Conservation (phyloP, 2,888 invertebrate species). For the Actias luna region DNA sequence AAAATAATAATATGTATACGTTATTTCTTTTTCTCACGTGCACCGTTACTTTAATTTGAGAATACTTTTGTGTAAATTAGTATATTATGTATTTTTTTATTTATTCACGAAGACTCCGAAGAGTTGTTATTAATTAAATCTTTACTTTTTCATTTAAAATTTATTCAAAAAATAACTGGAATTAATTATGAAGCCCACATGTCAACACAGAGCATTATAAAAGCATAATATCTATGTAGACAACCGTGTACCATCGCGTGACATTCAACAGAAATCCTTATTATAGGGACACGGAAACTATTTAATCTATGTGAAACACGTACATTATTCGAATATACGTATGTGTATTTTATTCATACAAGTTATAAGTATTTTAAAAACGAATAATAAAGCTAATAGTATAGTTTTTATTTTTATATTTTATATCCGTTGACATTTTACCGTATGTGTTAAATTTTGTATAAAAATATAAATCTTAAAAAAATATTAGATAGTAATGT, state of each 20-base stretch:
- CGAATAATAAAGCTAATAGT: too few relatives aligned
- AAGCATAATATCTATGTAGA: constrained; percentile 57
- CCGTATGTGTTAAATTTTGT: too few relatives aligned
- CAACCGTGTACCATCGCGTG: constrained; percentile 61
- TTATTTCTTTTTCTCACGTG: constrained; percentile 9
- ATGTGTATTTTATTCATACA: neutral
- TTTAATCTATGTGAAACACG: constrained; percentile 27
- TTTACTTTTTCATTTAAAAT: neutral
- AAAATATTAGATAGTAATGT: too few relatives aligned
- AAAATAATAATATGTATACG: neutral
- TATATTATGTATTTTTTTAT: constrained; percentile 8
- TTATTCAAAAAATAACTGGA: neutral
- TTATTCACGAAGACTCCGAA: neutral
- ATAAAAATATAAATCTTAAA: too few relatives aligned
- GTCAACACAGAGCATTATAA: constrained; percentile 32
- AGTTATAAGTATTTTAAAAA: neutral
- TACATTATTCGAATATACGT: constrained; percentile 7
- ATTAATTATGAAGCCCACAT: neutral
- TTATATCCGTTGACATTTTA: too few relatives aligned
- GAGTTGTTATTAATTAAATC: neutral
- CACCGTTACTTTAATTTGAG: constrained; percentile 7
- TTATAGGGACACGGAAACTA: constrained; percentile 50
- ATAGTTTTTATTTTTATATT: too few relatives aligned
- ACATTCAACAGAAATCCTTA: constrained; percentile 62
- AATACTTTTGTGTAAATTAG: neutral